Conservation (phyloP, 2,888 invertebrate species). For the Syrista parreyssii region DNA sequence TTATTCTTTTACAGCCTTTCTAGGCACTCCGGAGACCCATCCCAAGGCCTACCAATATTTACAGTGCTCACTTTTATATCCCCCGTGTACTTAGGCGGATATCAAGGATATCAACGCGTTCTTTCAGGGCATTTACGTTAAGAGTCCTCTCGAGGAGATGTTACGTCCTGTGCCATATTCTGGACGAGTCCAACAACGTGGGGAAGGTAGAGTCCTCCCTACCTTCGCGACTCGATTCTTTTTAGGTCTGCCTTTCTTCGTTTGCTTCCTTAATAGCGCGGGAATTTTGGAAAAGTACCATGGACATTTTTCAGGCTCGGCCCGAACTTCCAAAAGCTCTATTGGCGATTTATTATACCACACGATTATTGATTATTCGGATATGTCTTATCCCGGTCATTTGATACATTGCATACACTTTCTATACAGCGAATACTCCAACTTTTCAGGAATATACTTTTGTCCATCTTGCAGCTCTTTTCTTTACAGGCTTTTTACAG, state of each 20-base stretch:
- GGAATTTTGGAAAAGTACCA: slow-evolving; percentile 13
- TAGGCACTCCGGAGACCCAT: slow-evolving; percentile 62
- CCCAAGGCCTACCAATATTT: neutral
- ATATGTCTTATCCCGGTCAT: slow-evolving; percentile 15
- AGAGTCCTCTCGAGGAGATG: neutral
- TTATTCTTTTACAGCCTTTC: slow-evolving; percentile 61
- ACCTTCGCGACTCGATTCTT: slow-evolving; percentile 24
- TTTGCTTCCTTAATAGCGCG: slow-evolving; percentile 33
- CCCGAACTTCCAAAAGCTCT: slow-evolving; percentile 51
- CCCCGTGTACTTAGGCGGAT: neutral
- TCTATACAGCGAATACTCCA: slow-evolving; percentile 13
- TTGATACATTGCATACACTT: slow-evolving; percentile 11
- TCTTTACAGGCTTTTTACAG: slow-evolving; percentile 64
- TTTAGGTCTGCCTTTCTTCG: slow-evolving; percentile 45
- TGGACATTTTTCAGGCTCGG: slow-evolving; percentile 47
- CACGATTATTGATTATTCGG: slow-evolving; percentile 14
- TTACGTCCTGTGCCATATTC: neutral
- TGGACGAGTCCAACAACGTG: neutral
- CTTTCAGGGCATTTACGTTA: neutral
- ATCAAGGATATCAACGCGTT: neutral
- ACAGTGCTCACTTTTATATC: neutral
- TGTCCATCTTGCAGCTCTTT: slow-evolving; percentile 62
- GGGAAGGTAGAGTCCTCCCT: slow-evolving; percentile 9
- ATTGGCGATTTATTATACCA: slow-evolving; percentile 33
- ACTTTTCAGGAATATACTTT: slow-evolving; percentile 42